These are phyloP conservation scores for Ascaphus truei DNA, from an alignment of 2,113 vertebrate species.

Conservation along the genomic window DNA sequence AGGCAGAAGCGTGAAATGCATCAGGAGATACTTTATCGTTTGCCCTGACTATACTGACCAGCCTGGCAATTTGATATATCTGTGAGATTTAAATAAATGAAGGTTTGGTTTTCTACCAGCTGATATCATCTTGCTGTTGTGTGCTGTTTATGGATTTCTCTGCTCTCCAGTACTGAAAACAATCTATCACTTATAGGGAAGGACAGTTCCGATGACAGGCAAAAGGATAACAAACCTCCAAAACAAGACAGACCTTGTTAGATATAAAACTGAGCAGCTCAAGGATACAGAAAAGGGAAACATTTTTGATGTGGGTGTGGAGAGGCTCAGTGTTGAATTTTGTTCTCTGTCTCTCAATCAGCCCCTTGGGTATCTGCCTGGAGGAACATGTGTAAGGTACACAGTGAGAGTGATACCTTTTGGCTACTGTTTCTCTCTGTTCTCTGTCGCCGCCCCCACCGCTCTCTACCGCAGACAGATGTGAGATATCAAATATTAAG, in stretches of 20 bases:
- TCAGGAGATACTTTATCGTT: no score
- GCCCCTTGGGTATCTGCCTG: neutral
- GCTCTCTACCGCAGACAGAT: neutral
- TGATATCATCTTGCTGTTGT: conserved; percentile 1
- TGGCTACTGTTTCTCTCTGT: neutral
- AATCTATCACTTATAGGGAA: neutral
- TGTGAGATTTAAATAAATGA: conserved; percentile 12
- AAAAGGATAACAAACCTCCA: conserved; percentile 1
- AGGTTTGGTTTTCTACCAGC: neutral
- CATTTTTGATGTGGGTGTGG: no score
- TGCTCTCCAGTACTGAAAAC: neutral
- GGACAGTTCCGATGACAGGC: neutral
- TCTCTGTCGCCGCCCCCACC: no score
- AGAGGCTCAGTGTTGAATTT: no score
- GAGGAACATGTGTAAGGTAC: neutral
- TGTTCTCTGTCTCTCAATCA: no score
- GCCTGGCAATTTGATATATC: neutral
- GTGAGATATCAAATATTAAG: conserved; percentile 5
- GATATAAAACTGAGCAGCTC: neutral
- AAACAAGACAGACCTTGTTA: conserved; percentile 7
- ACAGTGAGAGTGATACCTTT: neutral
- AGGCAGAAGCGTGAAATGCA: no score
- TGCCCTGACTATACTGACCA: no score
- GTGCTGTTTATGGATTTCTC: neutral
- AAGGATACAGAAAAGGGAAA: no score